Evolutionary conservation across 2,888 invertebrate genomes (phyloP).

Genomic region (Nemapogon koenigi): DNA sequence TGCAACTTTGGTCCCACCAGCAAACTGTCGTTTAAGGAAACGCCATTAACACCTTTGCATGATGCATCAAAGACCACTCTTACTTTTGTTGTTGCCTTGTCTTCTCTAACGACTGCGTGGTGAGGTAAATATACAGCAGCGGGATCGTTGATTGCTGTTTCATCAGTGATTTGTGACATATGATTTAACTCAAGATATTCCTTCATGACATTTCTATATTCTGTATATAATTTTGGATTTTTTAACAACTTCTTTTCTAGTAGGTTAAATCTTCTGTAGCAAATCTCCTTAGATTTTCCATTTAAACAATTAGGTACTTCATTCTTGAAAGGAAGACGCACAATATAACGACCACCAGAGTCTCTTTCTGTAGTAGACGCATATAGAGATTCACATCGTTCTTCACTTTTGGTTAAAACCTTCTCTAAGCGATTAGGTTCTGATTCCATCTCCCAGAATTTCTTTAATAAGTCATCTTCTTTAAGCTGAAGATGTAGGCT

Average conservation of each 20-base stretch:
- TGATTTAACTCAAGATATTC: constrained; percentile 15
- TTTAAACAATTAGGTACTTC: constrained; percentile 14
- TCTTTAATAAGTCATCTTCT: constrained; percentile 17
- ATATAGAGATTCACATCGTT: constrained; percentile 14
- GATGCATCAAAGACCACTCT: constrained; percentile 12
- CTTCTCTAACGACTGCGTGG: constrained; percentile 9
- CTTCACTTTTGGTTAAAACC: constrained; percentile 13
- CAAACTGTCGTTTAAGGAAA: constrained; percentile 12
- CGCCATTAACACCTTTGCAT: constrained; percentile 10
- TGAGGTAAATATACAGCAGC: constrained; percentile 12
- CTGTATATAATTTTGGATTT: constrained; percentile 13
- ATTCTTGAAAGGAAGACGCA: constrained; percentile 15
- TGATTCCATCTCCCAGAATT: constrained; percentile 17
- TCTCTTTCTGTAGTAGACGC: constrained; percentile 17
- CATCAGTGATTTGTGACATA: constrained; percentile 9
- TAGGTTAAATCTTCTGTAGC: constrained; percentile 13
- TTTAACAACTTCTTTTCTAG: constrained; percentile 16
- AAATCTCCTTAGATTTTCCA: constrained; percentile 16
- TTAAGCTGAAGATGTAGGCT: constrained; percentile 15
- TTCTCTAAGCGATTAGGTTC: constrained; percentile 14
- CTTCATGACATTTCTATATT: constrained; percentile 15
- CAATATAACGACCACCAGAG: constrained; percentile 13
- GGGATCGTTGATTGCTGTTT: neutral
- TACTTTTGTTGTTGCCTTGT: constrained; percentile 11
- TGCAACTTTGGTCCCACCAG: constrained; percentile 11